A percentile compares a stretch with the other conserved stretches of the same genome.
Conservation (phyloP, 2,888 invertebrate species). For the Caenorhabditis sp. region DNA sequence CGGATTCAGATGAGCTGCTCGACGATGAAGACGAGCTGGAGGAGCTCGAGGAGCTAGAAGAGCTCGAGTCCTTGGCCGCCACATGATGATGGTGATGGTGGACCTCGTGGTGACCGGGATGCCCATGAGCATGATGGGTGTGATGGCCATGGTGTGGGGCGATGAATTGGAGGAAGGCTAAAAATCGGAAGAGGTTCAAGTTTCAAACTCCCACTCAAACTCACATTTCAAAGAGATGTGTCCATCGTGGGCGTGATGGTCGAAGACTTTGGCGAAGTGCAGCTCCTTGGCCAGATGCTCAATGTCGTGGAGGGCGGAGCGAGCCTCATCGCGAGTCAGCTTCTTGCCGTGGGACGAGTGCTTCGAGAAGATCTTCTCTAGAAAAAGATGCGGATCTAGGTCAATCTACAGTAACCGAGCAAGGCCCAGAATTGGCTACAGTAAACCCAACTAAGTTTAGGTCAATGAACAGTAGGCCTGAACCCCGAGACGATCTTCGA, state of each 20-base stretch:
- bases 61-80: slow-evolving; percentile 30
- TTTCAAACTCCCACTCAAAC: background rate
- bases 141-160: slow-evolving; percentile 44
- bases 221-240: slow-evolving; percentile 50
- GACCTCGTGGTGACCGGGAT: slow-evolving; percentile 51
- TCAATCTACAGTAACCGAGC: background rate
- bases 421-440: background rate
- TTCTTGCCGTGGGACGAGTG: slow-evolving; percentile 59
- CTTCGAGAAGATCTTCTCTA: slow-evolving; percentile 60
- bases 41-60: slow-evolving; percentile 15
- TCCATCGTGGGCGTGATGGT: slow-evolving; percentile 46
- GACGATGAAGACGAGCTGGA: slow-evolving; percentile 21
- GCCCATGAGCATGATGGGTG: slow-evolving; percentile 30
- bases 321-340: slow-evolving; percentile 54
- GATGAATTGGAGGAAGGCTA: slow-evolving; percentile 52
- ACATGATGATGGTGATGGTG: slow-evolving; percentile 63
- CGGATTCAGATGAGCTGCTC: slow-evolving; percentile 50
- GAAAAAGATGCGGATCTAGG: background rate
- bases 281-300: slow-evolving; percentile 59
- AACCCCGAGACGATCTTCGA: background rate
- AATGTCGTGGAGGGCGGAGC: slow-evolving; percentile 59
- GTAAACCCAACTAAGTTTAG: background rate
- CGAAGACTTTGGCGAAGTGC: slow-evolving; percentile 49
- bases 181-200: too few species aligned
- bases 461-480: too few species aligned